Base-by-base conservation (phyloP, 2,113 vertebrate species). In the Xiphophorus couchianus region DNA sequence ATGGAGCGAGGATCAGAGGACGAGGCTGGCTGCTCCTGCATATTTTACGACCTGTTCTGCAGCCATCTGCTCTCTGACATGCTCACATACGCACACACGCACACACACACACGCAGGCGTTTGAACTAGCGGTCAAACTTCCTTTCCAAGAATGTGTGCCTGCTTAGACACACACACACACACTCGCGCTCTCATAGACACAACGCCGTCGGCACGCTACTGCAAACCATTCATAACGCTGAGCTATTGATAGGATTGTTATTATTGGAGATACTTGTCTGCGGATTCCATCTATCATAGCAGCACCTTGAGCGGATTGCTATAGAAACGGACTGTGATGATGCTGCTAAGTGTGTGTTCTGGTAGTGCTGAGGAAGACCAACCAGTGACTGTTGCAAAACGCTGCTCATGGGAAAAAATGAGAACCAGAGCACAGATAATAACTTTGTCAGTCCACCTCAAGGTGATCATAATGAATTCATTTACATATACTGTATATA, bases 21-120 rank as follows among this genome's bases (percentile, higher is more conserved):
- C 37, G 64, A 82, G 71, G 71, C 66, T 67, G 65, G 81, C 71
- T 75, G 65, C 78, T 88, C 60, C 75, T 89, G 74, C 77, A 88
- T 90, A 91, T 90, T 90, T 89, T 78, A 88, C 66, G 82, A 82
- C 78, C 82, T 88, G 73, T 54, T 81, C 76, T 66, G 58, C 37
- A 42, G 70, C 86, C 90, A 88, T 85, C 78, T 89, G 82, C 73
- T 89, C 44, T 58, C 77, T 68, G 60, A 89, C 73, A 84, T 73
- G 66, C 31, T 42, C 68, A 60, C 71, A 66, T 9, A 80, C 28
- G 35, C 19, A 44, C 58, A 69, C 11, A 64, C 54, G 35, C 27
- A 70, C 25, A 65, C 66, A 65, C 66, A 37, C 67, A 60, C 71
- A 71, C 17, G 62, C 66, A 60, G 19, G n/a, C 63, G 77, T 39